Conservation (phyloP, 1,140 invertebrate species). For the Ptiloglossa arizonensis region DNA sequence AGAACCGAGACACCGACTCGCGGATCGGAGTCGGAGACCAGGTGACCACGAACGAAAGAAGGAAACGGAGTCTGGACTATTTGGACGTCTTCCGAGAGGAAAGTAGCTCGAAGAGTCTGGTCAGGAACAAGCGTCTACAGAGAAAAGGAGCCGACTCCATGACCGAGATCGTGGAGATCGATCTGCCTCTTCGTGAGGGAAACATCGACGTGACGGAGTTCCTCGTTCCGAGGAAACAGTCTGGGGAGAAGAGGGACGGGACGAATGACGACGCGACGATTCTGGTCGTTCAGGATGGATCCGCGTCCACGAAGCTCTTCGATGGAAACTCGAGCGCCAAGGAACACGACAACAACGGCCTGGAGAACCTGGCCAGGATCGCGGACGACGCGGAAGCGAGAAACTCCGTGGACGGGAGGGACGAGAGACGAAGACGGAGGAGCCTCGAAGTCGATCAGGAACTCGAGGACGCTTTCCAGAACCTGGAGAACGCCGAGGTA, state of each 20-base stretch:
- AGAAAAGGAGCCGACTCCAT: slow-evolving; percentile 72
- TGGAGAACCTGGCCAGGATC: slow-evolving; percentile 11
- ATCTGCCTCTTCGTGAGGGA: slow-evolving; percentile 56
- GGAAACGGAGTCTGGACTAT: slow-evolving; percentile 60
- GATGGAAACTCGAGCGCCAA: neutral
- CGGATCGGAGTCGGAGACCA: neutral
- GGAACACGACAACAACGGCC: neutral
- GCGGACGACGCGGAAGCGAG: neutral
- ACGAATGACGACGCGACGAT: slow-evolving; percentile 26
- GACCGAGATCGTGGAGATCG: slow-evolving; percentile 76
- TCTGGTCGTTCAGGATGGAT: slow-evolving; percentile 52
- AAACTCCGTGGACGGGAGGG: slow-evolving; percentile 57
- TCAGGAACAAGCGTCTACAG: slow-evolving; percentile 57
- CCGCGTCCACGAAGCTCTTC: neutral
- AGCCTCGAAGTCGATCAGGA: slow-evolving; percentile 72
- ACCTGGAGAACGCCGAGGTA: slow-evolving; percentile 81
- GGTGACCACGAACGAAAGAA: slow-evolving; percentile 5
- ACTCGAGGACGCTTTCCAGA: slow-evolving; percentile 81
- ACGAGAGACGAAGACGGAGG: slow-evolving; percentile 72
- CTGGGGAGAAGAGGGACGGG: too few species aligned
- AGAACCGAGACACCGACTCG: neutral
- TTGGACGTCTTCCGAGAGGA: slow-evolving; percentile 52
- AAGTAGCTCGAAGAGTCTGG: slow-evolving; percentile 17
- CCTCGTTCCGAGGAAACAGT: slow-evolving; percentile 41
- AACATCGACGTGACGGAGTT: slow-evolving; percentile 57